phyloP scores from a whole-genome alignment of 2,888 invertebrate genomes.

The Eugnorisma glareosa region DNA sequence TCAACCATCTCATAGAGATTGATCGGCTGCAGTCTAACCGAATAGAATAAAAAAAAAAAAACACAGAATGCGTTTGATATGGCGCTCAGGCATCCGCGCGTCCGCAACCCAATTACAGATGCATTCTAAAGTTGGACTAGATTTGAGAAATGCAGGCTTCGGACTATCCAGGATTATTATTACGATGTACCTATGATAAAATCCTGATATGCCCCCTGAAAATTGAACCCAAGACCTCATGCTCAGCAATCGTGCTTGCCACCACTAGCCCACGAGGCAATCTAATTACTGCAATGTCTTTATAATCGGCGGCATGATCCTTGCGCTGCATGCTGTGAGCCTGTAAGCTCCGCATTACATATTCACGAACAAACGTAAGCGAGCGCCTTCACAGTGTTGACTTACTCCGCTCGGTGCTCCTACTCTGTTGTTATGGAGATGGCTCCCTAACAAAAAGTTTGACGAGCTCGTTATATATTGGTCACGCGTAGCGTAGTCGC shows the following conservation, averaged over 20 bases:
- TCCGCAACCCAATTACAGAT: not conserved
- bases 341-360: not conserved
- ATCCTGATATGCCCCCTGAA: not conserved
- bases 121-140: not conserved
- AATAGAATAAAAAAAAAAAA: not conserved
- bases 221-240: not conserved
- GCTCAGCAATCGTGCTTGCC: not conserved
- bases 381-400: not conserved
- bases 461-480: not conserved
- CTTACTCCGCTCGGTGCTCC: not conserved
- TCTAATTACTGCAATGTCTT: not conserved
- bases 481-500: not conserved
- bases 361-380: not conserved
- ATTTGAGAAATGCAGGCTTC: not conserved
- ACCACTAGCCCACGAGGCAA: not conserved
- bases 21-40: not conserved
- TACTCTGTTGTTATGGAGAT: conserved; percentile 32
- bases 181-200: not conserved
- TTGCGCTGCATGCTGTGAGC: not conserved
- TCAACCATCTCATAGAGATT: not conserved
- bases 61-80: not conserved
- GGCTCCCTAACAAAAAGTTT: conserved; percentile 16
- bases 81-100: too few relatives aligned
- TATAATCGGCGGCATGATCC: not conserved
- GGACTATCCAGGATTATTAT: not conserved